Evolutionary conservation across 2,797 vertebrate genomes (phyloP), one percentile per base, ranked within the genome.

Genomic region (Pseudochirops corinnae): DNA sequence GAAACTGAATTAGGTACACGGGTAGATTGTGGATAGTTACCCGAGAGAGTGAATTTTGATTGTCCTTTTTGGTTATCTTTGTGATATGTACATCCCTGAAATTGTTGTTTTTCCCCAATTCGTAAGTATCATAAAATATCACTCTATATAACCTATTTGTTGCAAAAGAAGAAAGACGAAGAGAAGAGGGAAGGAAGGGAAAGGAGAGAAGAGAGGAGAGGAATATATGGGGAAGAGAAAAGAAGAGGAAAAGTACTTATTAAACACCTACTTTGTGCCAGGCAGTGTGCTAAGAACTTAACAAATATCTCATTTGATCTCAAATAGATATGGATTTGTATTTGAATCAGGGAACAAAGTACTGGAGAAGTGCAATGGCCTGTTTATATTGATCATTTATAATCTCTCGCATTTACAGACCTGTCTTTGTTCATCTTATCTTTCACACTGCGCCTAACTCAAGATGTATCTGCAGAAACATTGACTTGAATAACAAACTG

Each of bases 391-490:
- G 95, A 94, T 93, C 50, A 24, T 90, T 94, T 90, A 74, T 55
- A 21, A 93, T 52, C 52, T 93, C 87, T 87, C 3, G 0, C 39
- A 87, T 87, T 87, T 87, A 87, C 39, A 28, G 14, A 12, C 55
- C 39, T 90, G 57, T 33, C 14, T 31, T 90, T 55, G 14, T 28
- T 82, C 67, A 9, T 46, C 18, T 24, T 10, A 74, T 67, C 74
- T 82, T 82, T 46, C 93, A 92, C 90, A 28, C 92, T 33, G 90
- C 33, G 52, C 33, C 6, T 5, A 90, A 82, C 95, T 90, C 94
- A 50, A 57, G 53, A 52, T 16, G 50, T 96, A 56, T 90, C 91
- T 94, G 93, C 94, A 90, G 92, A 92, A 82, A 55, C 55, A 28
- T 58, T 92, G 55, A 26, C 52, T 82, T 96, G 91, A 94, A 33